Evolutionary conservation across 2,113 vertebrate genomes (phyloP), one percentile per base, ranked within the genome.

Genomic region (Chloropsis hardwickii): DNA sequence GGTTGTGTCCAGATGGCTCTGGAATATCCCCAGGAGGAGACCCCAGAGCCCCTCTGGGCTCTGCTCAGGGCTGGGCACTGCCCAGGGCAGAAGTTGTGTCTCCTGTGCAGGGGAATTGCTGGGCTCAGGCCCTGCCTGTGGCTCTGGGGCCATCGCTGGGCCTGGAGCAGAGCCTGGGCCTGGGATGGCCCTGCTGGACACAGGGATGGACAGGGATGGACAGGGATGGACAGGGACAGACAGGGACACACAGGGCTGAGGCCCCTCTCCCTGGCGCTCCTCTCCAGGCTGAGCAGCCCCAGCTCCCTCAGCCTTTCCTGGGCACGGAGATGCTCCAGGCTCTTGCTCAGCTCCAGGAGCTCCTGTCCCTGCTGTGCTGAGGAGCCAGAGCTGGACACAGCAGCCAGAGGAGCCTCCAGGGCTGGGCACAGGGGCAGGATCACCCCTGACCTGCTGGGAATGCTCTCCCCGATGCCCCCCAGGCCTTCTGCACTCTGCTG

Each of bases 401-500:
- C 67, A 29, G 2, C 39, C 69, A 73, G 81, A 73, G 69, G 69
- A 10, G 81, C 9, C 48, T 1, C 6, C 78, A 57, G 62, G 42
- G 64, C 51, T 67, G 57, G 47, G 48, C 62, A 57, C 4, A 81
- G 78, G 61, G 64, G 53, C n/a, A 65, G 50, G 5, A 3, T 28
- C 58, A 6, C 1, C 81, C 81, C 70, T 56, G 42, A 2, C 29
- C 81, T 48, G 50, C 57, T 48, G 60, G 42, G 15, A 61, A 5
- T 24, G 54, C n/a, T 16, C 42, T 23, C 27, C 50, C 42, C 3
- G 0, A 2, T 35, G 35, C 0, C 0, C 5, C 21, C 22, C 31
- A 50, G 27, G 35, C 18, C 6, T 9, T 13, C n/a, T 24, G 7
- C 18, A 3, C 33, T n/a, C 27, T 24, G 27, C 60, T 73, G 67